phyloP scores from a whole-genome alignment of 2,113 vertebrate genomes.

The Loxodonta africana region DNA sequence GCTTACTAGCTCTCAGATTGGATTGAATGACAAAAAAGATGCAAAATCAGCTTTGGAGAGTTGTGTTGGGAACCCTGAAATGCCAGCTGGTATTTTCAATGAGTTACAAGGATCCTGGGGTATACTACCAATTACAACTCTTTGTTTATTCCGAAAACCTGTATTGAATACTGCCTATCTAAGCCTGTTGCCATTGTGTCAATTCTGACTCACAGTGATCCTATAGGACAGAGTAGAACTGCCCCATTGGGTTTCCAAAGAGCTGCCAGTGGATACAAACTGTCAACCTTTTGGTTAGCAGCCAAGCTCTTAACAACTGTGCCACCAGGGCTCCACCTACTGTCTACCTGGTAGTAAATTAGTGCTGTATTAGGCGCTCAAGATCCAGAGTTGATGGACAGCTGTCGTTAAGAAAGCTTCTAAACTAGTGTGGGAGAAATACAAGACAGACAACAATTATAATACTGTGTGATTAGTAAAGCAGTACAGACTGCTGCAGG shows the following conservation, averaged over 20 bases:
- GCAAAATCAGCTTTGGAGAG: slow-evolving; percentile 17
- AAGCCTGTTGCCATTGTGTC: no score
- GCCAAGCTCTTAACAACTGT: no score
- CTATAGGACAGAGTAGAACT: no score
- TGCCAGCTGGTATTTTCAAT: slow-evolving; percentile 40
- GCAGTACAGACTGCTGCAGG: neutral
- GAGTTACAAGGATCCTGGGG: neutral
- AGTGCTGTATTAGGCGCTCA: neutral
- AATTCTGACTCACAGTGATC: no score
- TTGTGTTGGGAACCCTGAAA: slow-evolving; percentile 21
- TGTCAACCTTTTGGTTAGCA: no score
- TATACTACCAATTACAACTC: neutral
- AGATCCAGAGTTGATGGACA: neutral
- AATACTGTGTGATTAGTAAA: neutral
- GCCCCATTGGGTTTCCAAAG: no score
- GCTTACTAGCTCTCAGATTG: neutral
- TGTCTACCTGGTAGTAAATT: neutral
- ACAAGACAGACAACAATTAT: neutral
- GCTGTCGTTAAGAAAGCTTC: neutral
- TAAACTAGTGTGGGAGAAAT: neutral
- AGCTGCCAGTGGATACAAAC: no score
- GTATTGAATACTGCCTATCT: neutral
- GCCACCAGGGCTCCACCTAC: no score
- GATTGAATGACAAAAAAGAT: slow-evolving; percentile 28
- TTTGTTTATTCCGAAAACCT: slow-evolving; percentile 46